Evolutionary conservation across 53 echinoderm and acorn worm species (phyloP).

Genomic region (Stichopus horrens): DNA sequence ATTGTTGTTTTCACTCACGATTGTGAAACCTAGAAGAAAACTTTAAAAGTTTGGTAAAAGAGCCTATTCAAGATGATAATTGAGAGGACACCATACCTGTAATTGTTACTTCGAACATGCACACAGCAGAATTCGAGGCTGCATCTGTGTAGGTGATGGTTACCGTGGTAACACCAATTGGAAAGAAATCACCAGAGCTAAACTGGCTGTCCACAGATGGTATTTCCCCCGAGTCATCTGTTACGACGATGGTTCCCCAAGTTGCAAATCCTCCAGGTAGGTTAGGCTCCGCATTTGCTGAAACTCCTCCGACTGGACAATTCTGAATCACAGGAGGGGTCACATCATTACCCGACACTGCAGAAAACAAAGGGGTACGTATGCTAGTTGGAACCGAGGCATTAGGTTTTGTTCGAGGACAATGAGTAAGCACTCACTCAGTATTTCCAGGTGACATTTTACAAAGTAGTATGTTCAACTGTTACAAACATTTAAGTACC

Average conservation of each 20-base stretch:
- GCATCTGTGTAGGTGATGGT: conserved; percentile 60
- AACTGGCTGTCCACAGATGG: conserved; percentile 43
- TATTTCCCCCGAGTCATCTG: conserved; percentile 69
- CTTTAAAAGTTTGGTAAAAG: not conserved
- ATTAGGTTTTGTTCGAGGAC: too few species aligned
- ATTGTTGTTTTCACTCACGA: not conserved
- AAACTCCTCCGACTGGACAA: conserved; percentile 44
- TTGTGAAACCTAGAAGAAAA: not conserved
- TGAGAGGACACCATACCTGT: not conserved
- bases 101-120: conserved; percentile 61
- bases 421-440: too few species aligned
- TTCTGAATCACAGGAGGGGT: conserved; percentile 46
- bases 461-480: too few species aligned
- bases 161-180: conserved; percentile 55
- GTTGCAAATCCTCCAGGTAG: conserved; percentile 49
- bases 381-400: not conserved
- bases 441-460: too few species aligned
- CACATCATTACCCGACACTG: conserved; percentile 6
- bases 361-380: not conserved
- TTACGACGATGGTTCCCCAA: conserved; percentile 57
- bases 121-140: conserved; percentile 50
- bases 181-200: conserved; percentile 61
- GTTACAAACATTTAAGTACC: too few species aligned
- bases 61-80: not conserved
- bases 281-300: conserved; percentile 13